Percentiles rank a stretch among this genome's conserved stretches.
phyloP scores from a whole-genome alignment of 2,113 vertebrate species.

The Melanostigma gelatinosum region DNA sequence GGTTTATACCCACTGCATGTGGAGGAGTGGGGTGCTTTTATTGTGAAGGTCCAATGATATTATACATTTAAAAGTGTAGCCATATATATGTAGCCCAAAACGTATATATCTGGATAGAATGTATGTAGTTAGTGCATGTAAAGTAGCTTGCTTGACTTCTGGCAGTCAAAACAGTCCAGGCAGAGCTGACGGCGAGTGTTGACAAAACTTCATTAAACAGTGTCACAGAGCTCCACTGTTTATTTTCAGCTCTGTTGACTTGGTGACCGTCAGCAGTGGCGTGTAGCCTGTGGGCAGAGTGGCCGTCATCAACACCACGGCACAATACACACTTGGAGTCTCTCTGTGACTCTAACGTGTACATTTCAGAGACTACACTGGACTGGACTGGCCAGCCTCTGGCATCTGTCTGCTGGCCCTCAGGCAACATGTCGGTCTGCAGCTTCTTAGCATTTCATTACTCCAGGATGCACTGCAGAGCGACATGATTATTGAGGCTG shows the following conservation, averaged over 20 bases:
- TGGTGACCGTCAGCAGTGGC: slow-evolving; percentile 40
- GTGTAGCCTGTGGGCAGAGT: slow-evolving; percentile 40
- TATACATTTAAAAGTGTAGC: neutral
- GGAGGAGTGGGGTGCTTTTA: neutral
- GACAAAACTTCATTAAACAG: slow-evolving; percentile 16
- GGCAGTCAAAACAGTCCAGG: neutral
- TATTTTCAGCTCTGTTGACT: slow-evolving; percentile 37
- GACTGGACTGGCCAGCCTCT: neutral
- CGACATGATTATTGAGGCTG: neutral
- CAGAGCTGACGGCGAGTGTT: slow-evolving; percentile 13
- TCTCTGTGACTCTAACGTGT: neutral
- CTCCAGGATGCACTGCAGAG: slow-evolving; percentile 24
- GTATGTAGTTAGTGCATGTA: neutral
- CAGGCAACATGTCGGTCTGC: slow-evolving; percentile 42
- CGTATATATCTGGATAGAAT: neutral
- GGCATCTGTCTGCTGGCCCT: slow-evolving; percentile 22
- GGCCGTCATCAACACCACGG: slow-evolving; percentile 40
- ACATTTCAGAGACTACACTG: slow-evolving; percentile 11
- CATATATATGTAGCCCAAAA: neutral
- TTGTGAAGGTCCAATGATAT: neutral
- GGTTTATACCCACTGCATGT: slow-evolving; percentile 7
- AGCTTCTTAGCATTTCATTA: slow-evolving; percentile 40
- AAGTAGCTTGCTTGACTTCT: neutral
- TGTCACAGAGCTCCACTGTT: slow-evolving; percentile 26
- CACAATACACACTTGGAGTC: slow-evolving; percentile 7